These are phyloP conservation scores for Progne subis DNA, from an alignment of 2,113 vertebrate species.

Conservation along the genomic window DNA sequence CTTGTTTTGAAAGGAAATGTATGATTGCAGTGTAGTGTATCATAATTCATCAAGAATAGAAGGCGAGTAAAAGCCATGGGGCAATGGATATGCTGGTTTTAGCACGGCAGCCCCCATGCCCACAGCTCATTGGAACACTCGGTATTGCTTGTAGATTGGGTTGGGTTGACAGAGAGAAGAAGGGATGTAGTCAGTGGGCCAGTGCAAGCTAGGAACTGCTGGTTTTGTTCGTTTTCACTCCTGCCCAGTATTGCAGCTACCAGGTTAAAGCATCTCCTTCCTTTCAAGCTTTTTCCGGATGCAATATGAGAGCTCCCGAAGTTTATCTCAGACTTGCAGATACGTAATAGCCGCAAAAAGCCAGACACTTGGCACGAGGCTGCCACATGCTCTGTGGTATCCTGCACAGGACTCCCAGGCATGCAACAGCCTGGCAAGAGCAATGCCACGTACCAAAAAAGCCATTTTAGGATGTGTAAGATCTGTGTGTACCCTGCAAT, in stretches of 20 bases:
- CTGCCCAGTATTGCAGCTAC: not conserved
- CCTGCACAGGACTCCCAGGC: not conserved
- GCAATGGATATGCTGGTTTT: not conserved
- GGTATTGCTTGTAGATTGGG: not conserved
- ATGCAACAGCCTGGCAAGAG: not conserved
- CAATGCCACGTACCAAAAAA: fast-evolving
- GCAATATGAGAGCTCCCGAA: not conserved
- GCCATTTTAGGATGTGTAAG: not conserved
- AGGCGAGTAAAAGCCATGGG: not conserved
- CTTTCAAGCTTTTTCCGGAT: not conserved
- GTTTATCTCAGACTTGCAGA: not conserved
- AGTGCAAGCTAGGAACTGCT: not conserved
- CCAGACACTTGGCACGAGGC: not conserved
- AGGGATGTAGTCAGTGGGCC: not conserved
- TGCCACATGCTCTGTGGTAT: not conserved
- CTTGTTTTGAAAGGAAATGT: not conserved
- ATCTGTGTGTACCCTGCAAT: too few species aligned
- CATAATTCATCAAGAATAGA: not conserved
- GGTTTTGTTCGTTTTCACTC: not conserved
- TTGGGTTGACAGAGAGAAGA: not conserved
- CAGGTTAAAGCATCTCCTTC: not conserved
- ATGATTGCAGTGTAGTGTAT: too few species aligned
- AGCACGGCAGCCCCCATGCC: not conserved
- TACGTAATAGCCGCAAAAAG: fast-evolving
- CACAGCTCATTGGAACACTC: not conserved